Conservation (phyloP, 2,888 invertebrate genomes). For the Gerris lacustris region DNA sequence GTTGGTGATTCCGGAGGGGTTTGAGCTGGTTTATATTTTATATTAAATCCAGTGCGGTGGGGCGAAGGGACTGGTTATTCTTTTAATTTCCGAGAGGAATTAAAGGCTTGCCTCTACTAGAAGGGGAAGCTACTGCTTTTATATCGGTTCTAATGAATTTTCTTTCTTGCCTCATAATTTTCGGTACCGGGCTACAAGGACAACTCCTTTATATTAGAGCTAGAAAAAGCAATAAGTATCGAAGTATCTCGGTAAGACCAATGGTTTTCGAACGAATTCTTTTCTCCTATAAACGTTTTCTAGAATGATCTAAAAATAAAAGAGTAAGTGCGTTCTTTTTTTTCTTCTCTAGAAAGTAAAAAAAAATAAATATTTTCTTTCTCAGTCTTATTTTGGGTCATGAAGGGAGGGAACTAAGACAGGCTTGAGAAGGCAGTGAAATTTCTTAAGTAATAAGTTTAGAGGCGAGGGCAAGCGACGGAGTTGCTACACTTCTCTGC, state of each 20-base stretch:
- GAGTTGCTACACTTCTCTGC: too few species aligned
- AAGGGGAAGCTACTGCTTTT: neutral
- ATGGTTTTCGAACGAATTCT: neutral
- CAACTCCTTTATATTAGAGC: neutral
- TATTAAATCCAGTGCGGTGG: neutral
- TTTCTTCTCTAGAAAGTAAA: neutral
- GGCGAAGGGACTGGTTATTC: neutral
- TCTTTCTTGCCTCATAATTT: constrained; percentile 1
- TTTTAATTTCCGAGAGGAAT: constrained; percentile 1
- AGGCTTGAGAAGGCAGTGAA: neutral
- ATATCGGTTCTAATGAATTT: constrained; percentile 5
- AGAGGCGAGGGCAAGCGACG: neutral
- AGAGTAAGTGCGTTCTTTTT: neutral
- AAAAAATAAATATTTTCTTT: neutral
- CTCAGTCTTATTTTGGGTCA: neutral
- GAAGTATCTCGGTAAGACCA: neutral
- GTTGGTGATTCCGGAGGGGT: neutral
- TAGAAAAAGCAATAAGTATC: constrained; percentile 1
- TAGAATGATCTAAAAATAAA: neutral
- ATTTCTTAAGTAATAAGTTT: constrained; percentile 5
- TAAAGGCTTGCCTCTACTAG: neutral
- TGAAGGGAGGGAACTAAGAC: neutral
- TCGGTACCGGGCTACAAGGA: neutral
- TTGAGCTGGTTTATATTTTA: neutral
- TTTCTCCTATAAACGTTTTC: neutral